These are phyloP conservation scores for Drosophila repleta DNA, from an alignment of 1,140 invertebrate species.

Conservation along the genomic window DNA sequence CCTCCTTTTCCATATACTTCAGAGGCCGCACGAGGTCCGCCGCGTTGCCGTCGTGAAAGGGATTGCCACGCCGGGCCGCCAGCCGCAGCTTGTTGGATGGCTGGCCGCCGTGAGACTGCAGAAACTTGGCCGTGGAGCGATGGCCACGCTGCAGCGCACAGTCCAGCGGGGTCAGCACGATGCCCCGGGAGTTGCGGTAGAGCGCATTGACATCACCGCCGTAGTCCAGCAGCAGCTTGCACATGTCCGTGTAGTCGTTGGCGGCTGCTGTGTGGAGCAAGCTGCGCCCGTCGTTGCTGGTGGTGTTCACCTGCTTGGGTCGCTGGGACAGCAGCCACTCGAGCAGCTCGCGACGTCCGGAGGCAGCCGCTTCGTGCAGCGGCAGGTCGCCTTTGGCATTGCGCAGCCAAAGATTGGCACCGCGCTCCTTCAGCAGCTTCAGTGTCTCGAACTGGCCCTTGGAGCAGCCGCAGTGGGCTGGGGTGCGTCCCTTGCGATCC, in stretches of 20 bases:
- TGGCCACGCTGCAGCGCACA: conserved; percentile 93
- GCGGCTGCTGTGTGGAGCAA: conserved; percentile 97
- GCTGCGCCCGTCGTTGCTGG: conserved; percentile 96
- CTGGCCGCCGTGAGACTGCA: conserved; percentile 95
- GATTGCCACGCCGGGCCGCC: conserved; percentile 74
- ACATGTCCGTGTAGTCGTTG: conserved; percentile 97
- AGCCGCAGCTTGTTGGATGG: conserved; percentile 88
- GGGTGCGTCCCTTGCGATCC: conserved; percentile 94
- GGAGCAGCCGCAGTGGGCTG: conserved; percentile 93
- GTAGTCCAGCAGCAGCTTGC: conserved; percentile 93
- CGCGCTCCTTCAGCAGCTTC: conserved; percentile 88
- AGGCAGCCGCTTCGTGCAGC: conserved; percentile 97
- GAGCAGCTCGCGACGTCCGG: conserved; percentile 93
- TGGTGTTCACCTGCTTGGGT: conserved; percentile 93
- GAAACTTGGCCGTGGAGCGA: conserved; percentile 95
- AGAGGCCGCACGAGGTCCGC: conserved; percentile 71
- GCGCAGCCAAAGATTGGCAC: conserved; percentile 95
- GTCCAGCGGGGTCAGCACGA: conserved; percentile 94
- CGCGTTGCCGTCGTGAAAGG: conserved; percentile 67
- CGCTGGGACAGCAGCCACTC: conserved; percentile 93
- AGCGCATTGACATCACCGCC: conserved; percentile 93
- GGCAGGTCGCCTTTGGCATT: conserved; percentile 96
- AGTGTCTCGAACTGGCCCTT: conserved; percentile 93
- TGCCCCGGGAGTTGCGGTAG: conserved; percentile 91
- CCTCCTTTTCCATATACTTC: conserved; percentile 80